phyloP scores from a whole-genome alignment of 2,113 vertebrate genomes.

The Cyrtonyx montezumae region DNA sequence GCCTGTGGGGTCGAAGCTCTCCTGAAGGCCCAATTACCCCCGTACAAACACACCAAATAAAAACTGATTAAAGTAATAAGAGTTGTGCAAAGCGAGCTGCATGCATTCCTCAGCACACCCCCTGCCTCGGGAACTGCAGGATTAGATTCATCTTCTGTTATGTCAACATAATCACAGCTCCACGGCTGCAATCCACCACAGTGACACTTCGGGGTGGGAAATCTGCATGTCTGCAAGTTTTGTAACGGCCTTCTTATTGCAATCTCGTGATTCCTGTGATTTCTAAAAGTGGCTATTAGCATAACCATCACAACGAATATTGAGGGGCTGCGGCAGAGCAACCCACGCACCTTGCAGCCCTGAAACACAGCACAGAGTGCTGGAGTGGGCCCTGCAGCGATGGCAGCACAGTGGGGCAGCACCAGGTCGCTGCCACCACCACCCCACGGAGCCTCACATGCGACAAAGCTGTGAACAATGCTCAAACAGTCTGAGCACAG shows the following conservation, averaged over 20 bases:
- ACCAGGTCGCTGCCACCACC: not conserved
- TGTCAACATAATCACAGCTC: not conserved
- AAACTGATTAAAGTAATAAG: not conserved
- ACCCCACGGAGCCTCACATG: accelerated
- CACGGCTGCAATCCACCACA: not conserved
- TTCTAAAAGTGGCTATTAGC: constrained; percentile 46
- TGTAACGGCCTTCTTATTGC: constrained; percentile 41
- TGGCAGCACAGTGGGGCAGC: not conserved
- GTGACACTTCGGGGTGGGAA: not conserved
- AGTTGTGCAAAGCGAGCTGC: not conserved
- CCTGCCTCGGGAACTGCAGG: not conserved
- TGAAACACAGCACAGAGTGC: not conserved
- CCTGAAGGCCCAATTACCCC: not conserved
- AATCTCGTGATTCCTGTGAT: not conserved
- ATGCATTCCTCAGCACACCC: not conserved
- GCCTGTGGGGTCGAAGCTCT: constrained; percentile 3
- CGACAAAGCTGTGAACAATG: not conserved
- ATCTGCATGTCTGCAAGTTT: not conserved
- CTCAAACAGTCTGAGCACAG: not conserved
- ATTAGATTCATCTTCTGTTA: not conserved
- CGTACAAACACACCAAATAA: not conserved
- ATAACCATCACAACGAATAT: not conserved
- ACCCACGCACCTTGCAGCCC: constrained; percentile 12
- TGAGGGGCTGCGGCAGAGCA: not conserved
- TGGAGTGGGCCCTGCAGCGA: constrained; percentile 6